Evolutionary conservation across 2,888 invertebrate species (phyloP).

Genomic region (Scaptomyza reducta): DNA sequence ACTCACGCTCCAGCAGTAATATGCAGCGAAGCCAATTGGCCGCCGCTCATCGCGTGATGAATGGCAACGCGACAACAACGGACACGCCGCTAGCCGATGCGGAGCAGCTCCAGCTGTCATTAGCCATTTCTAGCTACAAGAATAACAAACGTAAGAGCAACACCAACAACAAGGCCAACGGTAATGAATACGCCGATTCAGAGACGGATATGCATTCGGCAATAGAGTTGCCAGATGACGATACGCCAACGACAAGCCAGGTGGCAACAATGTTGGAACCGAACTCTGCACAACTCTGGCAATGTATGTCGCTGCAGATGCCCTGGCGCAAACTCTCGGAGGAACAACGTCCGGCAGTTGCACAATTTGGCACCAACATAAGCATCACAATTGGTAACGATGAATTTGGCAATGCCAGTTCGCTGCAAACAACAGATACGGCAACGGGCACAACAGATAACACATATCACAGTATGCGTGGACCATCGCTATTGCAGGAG

Average conservation of each 20-base stretch:
- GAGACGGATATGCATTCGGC: constrained; percentile 44
- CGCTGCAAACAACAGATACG: background rate
- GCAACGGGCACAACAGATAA: background rate
- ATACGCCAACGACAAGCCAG: constrained; percentile 45
- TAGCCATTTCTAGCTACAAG: background rate
- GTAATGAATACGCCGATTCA: background rate
- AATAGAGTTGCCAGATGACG: constrained; percentile 22
- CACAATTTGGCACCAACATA: background rate
- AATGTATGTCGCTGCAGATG: constrained; percentile 33
- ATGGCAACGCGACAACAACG: constrained; percentile 7
- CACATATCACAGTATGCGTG: constrained; percentile 20
- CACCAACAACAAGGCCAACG: background rate
- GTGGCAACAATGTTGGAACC: background rate
- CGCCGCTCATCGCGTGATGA: constrained; percentile 26
- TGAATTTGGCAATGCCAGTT: background rate
- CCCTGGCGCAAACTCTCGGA: constrained; percentile 40
- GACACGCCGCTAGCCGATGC: constrained; percentile 2
- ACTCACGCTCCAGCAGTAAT: constrained; percentile 61
- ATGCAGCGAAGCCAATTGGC: constrained; percentile 42
- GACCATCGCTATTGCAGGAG: constrained; percentile 36
- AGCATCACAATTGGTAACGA: constrained; percentile 15
- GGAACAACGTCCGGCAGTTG: constrained; percentile 3
- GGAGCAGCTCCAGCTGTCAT: background rate
- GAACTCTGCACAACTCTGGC: constrained; percentile 41
- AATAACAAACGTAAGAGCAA: background rate